A percentile compares a stretch with the other conserved stretches of the same genome.
phyloP scores from a whole-genome alignment of 2,797 vertebrate species.

The Acropternis orthonyx region DNA sequence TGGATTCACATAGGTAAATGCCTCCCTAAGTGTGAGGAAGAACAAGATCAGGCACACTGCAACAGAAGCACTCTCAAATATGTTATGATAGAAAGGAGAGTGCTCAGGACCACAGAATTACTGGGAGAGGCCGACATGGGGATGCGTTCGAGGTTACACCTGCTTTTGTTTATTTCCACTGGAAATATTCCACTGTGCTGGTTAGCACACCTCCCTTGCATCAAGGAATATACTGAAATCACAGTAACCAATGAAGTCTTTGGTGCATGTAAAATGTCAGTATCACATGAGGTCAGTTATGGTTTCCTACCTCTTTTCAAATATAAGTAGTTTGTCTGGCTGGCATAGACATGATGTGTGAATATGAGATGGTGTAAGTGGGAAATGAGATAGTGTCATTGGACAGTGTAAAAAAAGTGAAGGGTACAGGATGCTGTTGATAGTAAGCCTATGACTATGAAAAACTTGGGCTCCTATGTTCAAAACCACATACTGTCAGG shows the following conservation, averaged over 20 bases:
- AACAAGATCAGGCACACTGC: background rate
- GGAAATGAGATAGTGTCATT: background rate
- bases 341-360: background rate
- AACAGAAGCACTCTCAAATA: background rate
- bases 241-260: background rate
- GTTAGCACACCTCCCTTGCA: background rate
- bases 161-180: background rate
- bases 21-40: background rate
- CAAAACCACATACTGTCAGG: background rate
- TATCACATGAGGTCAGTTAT: background rate
- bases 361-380: background rate
- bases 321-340: background rate
- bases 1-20: background rate
- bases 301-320: background rate
- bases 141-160: accelerated
- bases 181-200: too few relatives aligned
- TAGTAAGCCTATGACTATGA: background rate
- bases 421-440: background rate
- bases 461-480: background rate
- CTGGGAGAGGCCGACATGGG: background rate
- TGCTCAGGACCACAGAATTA: background rate
- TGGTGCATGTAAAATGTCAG: background rate
- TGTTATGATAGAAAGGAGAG: background rate
- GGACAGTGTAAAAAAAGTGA: background rate
- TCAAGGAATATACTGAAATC: background rate